Evolutionary conservation across 2,113 vertebrate species (phyloP), one percentile per base, ranked within the genome.

Genomic region (Myocastor coypus): DNA sequence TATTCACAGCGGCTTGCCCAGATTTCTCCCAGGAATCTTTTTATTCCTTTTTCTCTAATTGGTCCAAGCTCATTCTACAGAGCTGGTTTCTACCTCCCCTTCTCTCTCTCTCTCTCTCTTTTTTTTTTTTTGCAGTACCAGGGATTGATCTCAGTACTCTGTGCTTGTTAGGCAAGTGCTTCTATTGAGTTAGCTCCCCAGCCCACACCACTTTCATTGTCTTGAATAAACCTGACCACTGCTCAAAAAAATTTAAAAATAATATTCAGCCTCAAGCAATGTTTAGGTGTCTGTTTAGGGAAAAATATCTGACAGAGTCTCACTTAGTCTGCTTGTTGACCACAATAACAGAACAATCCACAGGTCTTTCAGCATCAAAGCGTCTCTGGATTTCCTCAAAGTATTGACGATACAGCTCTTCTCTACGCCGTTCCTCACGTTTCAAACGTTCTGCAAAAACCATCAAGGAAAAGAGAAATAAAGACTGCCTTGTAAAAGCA

Each of bases 321-420:
- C 99, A 99, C 99, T 99, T 99, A 64, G 99, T 99, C 69, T 99
- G 99, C 92, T 99, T 99, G 98, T 99, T 99, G 97, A 99, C 99
- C 55, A 99, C 99, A 32, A 99, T 99, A 91, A 99, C 99, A 2
- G 99, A 99, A 96, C 99, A 99, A 98, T 99, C 99, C 12, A 99
- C 99, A 0, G 99, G 99, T 28, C 99, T 99, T 93, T 99, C 99
- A 0, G 99, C 97, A 95, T 99, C 99, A 13, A 99, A 99, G 87
- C 99, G 99, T 8, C 99, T 98, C 98, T 99, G 99, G 64, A 99
- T 99, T 88, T 99, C 99, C 97, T 99, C 99, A 0, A 99, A 99
- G 97, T 99, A 99, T 90, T 99, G 99, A 2, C 99, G 98, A 94
- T 99, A 99, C 4, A 99, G 98, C 81, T 99, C 99, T 73, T 99